These are phyloP conservation scores for Notolabrus celidotus DNA, from an alignment of 2,797 vertebrate species.

Conservation along the genomic window DNA sequence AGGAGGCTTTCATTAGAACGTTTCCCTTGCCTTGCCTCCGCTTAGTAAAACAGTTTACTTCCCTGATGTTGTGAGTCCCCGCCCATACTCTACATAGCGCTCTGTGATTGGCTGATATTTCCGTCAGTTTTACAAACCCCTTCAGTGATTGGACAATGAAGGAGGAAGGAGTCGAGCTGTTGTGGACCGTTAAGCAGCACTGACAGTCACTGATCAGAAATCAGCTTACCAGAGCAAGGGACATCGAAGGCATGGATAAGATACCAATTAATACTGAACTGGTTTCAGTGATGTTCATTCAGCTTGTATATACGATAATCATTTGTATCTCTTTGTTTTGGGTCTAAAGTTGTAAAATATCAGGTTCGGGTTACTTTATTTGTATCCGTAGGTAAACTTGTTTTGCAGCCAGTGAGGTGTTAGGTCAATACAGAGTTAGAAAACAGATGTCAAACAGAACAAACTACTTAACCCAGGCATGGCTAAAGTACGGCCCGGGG, in stretches of 20 bases:
- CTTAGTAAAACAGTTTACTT: conserved; percentile 62
- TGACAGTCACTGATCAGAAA: conserved; percentile 29
- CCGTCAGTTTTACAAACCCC: conserved; percentile 18
- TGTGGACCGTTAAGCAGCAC: conserved; percentile 49
- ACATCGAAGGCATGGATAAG: fast-evolving
- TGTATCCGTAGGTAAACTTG: no score
- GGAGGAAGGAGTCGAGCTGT: conserved; percentile 17
- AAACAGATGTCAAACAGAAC: no score
- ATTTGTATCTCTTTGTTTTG: neutral
- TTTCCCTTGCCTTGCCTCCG: conserved; percentile 9
- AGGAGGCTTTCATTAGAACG: conserved; percentile 35
- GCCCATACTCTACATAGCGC: conserved; percentile 49
- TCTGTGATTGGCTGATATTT: conserved; percentile 61
- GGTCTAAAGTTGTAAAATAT: no score
- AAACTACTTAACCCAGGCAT: no score
- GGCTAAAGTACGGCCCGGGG: no score
- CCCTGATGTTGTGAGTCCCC: conserved; percentile 59
- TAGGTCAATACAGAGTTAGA: no score
- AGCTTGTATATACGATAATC: no score
- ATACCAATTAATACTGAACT: conserved; percentile 4
- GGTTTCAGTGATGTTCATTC: neutral
- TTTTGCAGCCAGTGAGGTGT: no score
- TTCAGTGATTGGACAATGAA: conserved; percentile 65
- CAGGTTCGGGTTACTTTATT: no score
- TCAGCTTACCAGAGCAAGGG: conserved; percentile 11